Conservation (phyloP, 2,797 vertebrate species). For the Sciurus carolinensis region DNA sequence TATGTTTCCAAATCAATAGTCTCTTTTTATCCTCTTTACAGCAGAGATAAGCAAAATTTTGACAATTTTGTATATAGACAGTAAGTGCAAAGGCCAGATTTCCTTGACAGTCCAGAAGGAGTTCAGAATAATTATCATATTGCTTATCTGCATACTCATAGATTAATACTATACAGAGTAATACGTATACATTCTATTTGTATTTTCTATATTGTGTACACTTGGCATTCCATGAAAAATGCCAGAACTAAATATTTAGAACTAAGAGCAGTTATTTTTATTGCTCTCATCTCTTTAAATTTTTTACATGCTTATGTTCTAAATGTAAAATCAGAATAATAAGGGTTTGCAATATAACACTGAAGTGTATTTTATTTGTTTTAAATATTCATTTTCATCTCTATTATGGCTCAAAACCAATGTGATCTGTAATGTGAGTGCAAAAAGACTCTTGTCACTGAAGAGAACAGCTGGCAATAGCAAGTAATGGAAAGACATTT, state of each 20-base stretch:
- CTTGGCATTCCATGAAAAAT: not conserved
- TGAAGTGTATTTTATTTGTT: constrained; percentile 65
- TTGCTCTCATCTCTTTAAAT: not conserved
- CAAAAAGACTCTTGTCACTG: not conserved
- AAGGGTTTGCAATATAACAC: not conserved
- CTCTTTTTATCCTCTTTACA: not conserved
- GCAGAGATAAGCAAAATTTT: not conserved
- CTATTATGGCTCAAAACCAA: constrained; percentile 57
- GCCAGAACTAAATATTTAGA: constrained; percentile 27
- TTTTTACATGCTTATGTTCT: not conserved
- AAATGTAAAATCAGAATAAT: constrained; percentile 44
- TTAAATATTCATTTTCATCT: constrained; percentile 63
- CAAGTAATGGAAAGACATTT: constrained; percentile 49
- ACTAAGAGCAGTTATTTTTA: constrained; percentile 10
- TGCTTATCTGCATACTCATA: not conserved
- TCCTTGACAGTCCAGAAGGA: not conserved
- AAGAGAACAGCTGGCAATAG: constrained; percentile 70
- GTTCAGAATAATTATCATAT: not conserved
- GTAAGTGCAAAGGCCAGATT: not conserved
- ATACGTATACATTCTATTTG: not conserved
- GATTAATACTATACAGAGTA: not conserved
- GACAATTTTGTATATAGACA: not conserved
- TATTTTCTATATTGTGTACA: not conserved
- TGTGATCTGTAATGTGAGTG: constrained; percentile 60
- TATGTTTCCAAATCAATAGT: constrained; percentile 2